Conservation (phyloP, 2,888 invertebrate species). For the Acrobasis repandana region DNA sequence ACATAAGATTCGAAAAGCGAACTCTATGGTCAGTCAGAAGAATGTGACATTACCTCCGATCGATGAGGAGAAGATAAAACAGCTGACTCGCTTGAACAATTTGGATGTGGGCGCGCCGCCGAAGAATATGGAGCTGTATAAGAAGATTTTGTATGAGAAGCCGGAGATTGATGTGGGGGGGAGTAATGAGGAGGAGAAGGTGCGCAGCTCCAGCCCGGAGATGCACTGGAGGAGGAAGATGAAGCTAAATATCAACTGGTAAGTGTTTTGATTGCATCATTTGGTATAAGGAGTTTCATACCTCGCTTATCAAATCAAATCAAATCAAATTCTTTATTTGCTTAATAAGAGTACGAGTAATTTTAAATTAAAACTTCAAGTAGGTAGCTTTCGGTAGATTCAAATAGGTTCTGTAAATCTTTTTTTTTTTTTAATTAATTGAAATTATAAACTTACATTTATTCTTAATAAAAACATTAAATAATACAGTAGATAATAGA, state of each 20-base stretch:
- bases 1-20: constrained; percentile 73
- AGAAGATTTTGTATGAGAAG: constrained; percentile 69
- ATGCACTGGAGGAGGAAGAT: constrained; percentile 65
- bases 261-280: constrained; percentile 29
- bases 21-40: constrained; percentile 50
- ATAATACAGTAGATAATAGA: too few relatives aligned
- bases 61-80: constrained; percentile 63
- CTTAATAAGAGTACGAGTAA: too few relatives aligned
- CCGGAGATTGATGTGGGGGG: constrained; percentile 32
- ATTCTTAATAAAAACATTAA: too few relatives aligned
- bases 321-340: too few relatives aligned
- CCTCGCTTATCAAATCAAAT: too few relatives aligned
- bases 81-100: constrained; percentile 52
- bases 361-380: too few relatives aligned
- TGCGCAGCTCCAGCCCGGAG: constrained; percentile 47
- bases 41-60: constrained; percentile 66
- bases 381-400: too few relatives aligned
- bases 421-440: too few relatives aligned
- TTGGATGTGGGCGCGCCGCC: constrained; percentile 56
- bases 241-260: constrained; percentile 61
- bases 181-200: constrained; percentile 46
- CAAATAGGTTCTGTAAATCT: too few relatives aligned
- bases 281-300: neutral
- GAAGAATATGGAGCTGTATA: constrained; percentile 68
- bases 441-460: too few relatives aligned